These are phyloP conservation scores for Ophiodon elongatus DNA, from an alignment of 2,113 vertebrate genomes.

Conservation along the genomic window DNA sequence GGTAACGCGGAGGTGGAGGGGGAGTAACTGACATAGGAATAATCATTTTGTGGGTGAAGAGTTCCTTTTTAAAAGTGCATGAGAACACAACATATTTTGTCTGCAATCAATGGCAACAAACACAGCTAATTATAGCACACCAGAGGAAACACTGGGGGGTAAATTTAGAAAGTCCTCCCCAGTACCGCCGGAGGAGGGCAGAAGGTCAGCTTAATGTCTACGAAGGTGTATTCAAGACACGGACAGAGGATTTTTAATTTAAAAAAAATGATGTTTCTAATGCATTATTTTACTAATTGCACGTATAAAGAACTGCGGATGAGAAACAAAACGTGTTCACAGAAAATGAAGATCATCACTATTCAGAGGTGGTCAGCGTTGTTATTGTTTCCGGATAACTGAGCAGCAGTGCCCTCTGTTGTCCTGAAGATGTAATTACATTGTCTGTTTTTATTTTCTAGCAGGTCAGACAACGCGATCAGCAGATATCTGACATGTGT, in stretches of 20 bases:
- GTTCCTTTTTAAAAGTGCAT: neutral
- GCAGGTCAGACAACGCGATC: neutral
- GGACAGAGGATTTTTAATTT: neutral
- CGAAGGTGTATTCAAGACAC: neutral
- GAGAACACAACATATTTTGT: constrained; percentile 61
- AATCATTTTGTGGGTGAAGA: too few species aligned
- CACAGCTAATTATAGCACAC: constrained; percentile 59
- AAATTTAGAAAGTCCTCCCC: constrained; percentile 51
- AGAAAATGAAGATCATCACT: neutral
- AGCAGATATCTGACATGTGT: neutral
- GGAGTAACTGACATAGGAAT: neutral
- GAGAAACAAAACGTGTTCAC: too few species aligned
- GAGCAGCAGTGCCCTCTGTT: constrained; percentile 54
- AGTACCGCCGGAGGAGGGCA: neutral
- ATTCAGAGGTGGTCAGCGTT: neutral
- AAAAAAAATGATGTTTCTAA: neutral
- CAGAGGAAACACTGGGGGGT: constrained; percentile 59
- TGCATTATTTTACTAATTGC: neutral
- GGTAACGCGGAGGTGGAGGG: neutral
- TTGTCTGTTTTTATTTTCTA: neutral
- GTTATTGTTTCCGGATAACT: neutral
- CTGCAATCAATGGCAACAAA: constrained; percentile 64
- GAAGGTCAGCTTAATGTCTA: neutral
- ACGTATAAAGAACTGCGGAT: neutral
- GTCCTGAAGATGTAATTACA: constrained; percentile 5